Percentiles rank a stretch among this genome's conserved stretches.
Conservation (phyloP, 2,113 vertebrate species). For the Zeus faber region DNA sequence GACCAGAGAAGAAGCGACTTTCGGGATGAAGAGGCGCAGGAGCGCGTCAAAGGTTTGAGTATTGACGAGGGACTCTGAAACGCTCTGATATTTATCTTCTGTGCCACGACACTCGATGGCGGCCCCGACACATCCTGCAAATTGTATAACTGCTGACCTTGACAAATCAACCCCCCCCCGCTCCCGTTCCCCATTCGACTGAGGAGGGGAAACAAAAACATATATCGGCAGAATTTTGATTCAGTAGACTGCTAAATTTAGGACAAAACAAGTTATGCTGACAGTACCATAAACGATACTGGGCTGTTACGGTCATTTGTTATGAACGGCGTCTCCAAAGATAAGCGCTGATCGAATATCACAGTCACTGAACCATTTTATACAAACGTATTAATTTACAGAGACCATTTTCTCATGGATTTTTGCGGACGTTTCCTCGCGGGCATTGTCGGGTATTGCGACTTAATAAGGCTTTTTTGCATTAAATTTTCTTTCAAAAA, state of each 20-base stretch:
- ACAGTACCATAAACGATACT: neutral
- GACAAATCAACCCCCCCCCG: conserved; percentile 8
- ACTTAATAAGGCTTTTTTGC: no score
- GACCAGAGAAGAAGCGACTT: no score
- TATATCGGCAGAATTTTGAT: conserved; percentile 7
- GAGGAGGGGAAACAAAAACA: conserved; percentile 12
- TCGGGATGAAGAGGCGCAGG: no score
- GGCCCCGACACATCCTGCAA: neutral
- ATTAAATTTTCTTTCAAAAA: no score
- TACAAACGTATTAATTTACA: no score
- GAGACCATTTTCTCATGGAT: no score
- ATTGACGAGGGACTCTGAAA: neutral
- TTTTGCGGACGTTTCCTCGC: no score
- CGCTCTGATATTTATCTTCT: conserved; percentile 4
- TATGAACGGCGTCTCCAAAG: neutral
- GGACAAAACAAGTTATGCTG: conserved; percentile 8
- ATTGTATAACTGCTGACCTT: conserved; percentile 24
- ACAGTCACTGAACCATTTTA: no score
- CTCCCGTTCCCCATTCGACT: neutral
- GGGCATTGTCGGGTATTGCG: no score
- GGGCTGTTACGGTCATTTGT: neutral
- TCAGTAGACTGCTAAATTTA: conserved; percentile 2
- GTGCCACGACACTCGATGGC: conserved; percentile 1
- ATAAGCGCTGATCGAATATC: no score
- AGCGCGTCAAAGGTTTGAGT: no score